Evolutionary conservation across 2,113 vertebrate species (phyloP).

Genomic region (Hoplias malabaricus): DNA sequence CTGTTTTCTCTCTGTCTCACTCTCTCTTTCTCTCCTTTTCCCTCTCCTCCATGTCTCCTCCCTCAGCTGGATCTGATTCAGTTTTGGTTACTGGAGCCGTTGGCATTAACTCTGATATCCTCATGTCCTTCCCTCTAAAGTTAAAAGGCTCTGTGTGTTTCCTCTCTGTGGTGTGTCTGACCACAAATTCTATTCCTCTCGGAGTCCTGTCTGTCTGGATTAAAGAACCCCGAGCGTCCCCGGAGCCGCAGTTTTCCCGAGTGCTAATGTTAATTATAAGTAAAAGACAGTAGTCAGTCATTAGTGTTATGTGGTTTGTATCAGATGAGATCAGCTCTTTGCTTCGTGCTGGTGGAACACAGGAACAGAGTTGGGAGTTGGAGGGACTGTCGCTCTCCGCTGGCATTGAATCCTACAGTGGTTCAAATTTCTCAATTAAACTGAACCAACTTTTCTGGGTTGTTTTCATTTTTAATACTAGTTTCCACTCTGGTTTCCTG

Average conservation of each 20-base stretch:
- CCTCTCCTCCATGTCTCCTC: not conserved
- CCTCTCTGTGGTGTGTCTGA: too few species aligned
- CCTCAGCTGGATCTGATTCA: not conserved
- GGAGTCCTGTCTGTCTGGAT: not conserved
- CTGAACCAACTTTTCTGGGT: too few species aligned
- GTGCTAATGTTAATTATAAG: not conserved
- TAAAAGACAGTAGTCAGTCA: not conserved
- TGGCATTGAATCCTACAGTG: not conserved
- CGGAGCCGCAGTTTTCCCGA: not conserved
- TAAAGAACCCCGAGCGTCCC: not conserved
- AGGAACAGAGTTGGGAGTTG: not conserved
- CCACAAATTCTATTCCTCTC: not conserved
- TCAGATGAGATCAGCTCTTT: constrained; percentile 2
- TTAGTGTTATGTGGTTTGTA: not conserved
- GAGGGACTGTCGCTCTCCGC: not conserved
- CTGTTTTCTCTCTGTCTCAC: too few species aligned
- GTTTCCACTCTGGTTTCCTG: too few species aligned
- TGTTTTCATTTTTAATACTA: not conserved
- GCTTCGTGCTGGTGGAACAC: not conserved
- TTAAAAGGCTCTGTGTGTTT: too few species aligned
- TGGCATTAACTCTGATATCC: not conserved
- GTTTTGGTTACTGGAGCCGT: not conserved
- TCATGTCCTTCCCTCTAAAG: too few species aligned
- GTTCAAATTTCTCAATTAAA: not conserved
- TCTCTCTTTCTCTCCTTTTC: not conserved